Percentiles rank a stretch among this genome's conserved stretches.
Conservation (phyloP, 1,140 invertebrate species). For the Heliothis virescens region DNA sequence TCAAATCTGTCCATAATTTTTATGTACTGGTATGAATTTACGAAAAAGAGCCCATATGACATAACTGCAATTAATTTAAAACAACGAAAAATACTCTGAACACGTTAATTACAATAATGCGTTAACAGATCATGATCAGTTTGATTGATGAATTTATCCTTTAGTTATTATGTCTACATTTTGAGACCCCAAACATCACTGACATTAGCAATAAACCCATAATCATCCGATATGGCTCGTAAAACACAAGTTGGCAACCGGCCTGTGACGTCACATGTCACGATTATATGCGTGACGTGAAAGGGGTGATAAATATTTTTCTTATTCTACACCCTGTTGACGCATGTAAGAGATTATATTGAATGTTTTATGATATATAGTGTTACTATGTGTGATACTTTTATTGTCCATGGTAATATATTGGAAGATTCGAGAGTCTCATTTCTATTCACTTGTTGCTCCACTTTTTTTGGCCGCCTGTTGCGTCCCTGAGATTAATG, state of each 20-base stretch:
- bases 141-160: too few species aligned
- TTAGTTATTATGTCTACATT: too few species aligned
- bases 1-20: too few species aligned
- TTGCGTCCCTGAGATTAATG: conserved; percentile 22
- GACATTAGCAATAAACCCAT: conserved; percentile 24
- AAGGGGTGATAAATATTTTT: conserved; percentile 20
- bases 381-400: conserved; percentile 8
- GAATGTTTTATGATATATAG: conserved; percentile 23
- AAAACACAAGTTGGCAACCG: conserved; percentile 13
- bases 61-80: too few species aligned
- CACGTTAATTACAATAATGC: too few species aligned
- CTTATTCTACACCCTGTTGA: conserved; percentile 26
- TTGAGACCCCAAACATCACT: not conserved
- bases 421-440: conserved; percentile 4
- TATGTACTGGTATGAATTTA: too few species aligned
- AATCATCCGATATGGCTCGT: conserved; percentile 19
- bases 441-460: conserved; percentile 31
- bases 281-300: conserved; percentile 19
- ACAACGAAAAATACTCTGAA: too few species aligned
- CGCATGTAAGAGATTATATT: conserved; percentile 27
- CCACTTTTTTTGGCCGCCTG: not conserved
- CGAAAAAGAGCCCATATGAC: too few species aligned
- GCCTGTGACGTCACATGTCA: not conserved
- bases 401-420: conserved; percentile 6
- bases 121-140: too few species aligned